Base-by-base conservation (phyloP, 1,140 invertebrate species). In the Subanguina moxae region DNA sequence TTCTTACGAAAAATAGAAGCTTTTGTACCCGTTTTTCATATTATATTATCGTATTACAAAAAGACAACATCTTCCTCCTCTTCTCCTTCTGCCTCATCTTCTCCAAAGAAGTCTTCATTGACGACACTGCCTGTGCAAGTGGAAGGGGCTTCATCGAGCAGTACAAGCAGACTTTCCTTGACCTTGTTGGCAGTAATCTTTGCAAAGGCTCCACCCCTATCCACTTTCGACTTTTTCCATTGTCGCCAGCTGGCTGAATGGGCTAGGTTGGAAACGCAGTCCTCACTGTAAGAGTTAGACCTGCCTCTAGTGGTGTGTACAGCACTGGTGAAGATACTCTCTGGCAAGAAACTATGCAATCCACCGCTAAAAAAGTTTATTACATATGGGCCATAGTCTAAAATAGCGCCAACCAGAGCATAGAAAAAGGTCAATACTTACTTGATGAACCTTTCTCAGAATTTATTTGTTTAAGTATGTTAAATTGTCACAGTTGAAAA, bases 41-140 rank as follows among this genome's bases (percentile, higher is more conserved):
- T 61, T 45, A 45, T 57, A 28, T 30, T 57, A 28, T 11, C n/a
- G 57, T 45, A 45, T 61, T 61, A 61, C 58, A 61, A 61, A 45
- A 61, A 61, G 1, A 61, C 58, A 15, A 61, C 58, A 5, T 61
- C 58, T 21, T 61, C 58, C 3, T 32, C 58, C 27, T 5, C 15
- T 8, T 45, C 38, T 21, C 7, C n/a, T 19, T 30, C 58, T 7
- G n/a, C 19, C 27, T 61, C 58, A 3, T 52, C 23, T 3, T 52
- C 23, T 25, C 15, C 48, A 5, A 38, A 38, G 11, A 38, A 5
- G 11, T 38, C 32, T 38, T 38, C 3, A 38, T 38, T 38, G 32
- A 11, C 32, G 3, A 38, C 3, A 38, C 11, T 38, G 32, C 11
- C 11, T 38, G 32, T 38, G 32, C 32, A 5, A 38, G 32, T 5